Percentiles rank a stretch among this genome's conserved stretches.
Conservation (phyloP, 2,888 invertebrate species). For the Eurytoma californica region DNA sequence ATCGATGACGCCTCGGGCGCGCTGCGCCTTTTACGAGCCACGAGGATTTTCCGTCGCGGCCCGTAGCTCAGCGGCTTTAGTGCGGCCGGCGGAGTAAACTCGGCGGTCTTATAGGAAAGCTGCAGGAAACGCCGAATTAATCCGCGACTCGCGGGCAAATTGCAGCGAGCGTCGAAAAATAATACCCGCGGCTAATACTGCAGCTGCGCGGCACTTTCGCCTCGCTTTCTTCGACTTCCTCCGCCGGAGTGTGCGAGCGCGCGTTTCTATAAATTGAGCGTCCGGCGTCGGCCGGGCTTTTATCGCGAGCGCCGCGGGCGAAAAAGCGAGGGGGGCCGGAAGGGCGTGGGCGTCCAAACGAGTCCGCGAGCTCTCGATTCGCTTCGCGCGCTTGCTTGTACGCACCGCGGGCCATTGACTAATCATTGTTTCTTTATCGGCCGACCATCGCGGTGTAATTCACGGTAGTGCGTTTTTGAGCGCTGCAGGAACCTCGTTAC, state of each 20-base stretch:
- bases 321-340: slow-evolving; percentile 27
- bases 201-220: slow-evolving; percentile 31
- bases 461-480: neutral
- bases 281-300: neutral
- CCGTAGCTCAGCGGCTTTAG: no score
- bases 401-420: slow-evolving; percentile 21
- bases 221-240: slow-evolving; percentile 38
- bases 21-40: no score
- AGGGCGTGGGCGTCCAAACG: slow-evolving; percentile 26
- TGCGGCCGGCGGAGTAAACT: no score
- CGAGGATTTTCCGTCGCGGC: no score
- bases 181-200: neutral
- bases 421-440: slow-evolving; percentile 14
- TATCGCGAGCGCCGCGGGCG: slow-evolving; percentile 14
- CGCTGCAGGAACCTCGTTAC: no score
- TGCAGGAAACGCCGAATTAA: slow-evolving; percentile 25
- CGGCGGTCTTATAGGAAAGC: neutral
- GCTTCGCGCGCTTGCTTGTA: neutral
- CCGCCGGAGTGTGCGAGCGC: neutral
- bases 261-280: slow-evolving; percentile 25
- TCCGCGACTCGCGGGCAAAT: slow-evolving; percentile 11
- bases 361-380: slow-evolving; percentile 6
- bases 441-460: neutral
- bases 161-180: slow-evolving; percentile 1
- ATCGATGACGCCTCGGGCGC: no score